Percentiles rank a stretch among this genome's conserved stretches.
phyloP scores from a whole-genome alignment of 2,113 vertebrate species.

The Ictalurus punctatus region DNA sequence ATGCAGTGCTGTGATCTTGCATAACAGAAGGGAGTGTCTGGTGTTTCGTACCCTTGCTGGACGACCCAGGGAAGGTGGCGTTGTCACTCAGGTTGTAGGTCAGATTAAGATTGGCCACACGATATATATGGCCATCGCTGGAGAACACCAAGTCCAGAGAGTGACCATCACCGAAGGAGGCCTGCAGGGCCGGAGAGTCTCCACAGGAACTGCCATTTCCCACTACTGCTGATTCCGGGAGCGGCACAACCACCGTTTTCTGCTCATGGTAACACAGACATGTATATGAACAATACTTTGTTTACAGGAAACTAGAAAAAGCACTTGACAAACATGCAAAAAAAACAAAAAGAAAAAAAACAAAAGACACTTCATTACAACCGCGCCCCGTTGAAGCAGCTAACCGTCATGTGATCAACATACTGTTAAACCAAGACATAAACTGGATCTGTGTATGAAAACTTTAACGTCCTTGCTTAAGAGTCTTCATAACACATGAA shows the following conservation, averaged over 20 bases:
- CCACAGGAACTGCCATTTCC: conserved; percentile 78
- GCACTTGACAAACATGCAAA: neutral
- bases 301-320: neutral
- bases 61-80: conserved; percentile 74
- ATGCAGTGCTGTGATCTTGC: neutral
- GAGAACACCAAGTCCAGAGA: conserved; percentile 77
- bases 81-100: conserved; percentile 83
- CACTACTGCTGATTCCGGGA: conserved; percentile 72
- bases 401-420: neutral
- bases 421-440: neutral
- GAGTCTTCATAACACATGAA: neutral
- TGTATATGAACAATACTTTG: neutral
- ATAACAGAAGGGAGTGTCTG: neutral
- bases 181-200: conserved; percentile 63
- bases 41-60: conserved; percentile 72
- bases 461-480: neutral
- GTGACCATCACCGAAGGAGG: conserved; percentile 77
- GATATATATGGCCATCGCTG: conserved; percentile 67
- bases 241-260: conserved; percentile 62
- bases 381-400: neutral
- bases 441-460: neutral
- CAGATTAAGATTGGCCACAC: conserved; percentile 73
- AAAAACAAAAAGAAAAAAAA: neutral
- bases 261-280: conserved; percentile 53
- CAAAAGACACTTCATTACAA: neutral